Conservation (phyloP, 2,113 vertebrate genomes). For the Psilopsiagon aurifrons region DNA sequence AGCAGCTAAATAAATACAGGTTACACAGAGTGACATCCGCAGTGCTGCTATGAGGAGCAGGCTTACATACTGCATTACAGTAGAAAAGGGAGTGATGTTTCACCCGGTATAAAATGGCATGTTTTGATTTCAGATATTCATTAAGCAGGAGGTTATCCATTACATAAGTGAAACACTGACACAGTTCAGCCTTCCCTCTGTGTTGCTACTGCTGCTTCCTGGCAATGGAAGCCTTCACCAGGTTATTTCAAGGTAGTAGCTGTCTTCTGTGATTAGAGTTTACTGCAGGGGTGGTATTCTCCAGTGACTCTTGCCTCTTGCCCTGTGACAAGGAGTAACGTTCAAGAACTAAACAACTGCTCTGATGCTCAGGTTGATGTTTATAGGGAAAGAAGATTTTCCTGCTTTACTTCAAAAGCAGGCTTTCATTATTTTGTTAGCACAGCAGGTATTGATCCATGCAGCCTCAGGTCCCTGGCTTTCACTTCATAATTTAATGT, state of each 20-base stretch:
- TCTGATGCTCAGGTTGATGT: not conserved
- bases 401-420: not conserved
- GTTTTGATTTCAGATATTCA: not conserved
- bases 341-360: slow-evolving; percentile 2
- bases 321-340: not conserved
- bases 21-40: not conserved
- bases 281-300: not conserved
- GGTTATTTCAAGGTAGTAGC: not conserved
- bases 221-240: not conserved
- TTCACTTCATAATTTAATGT: slow-evolving; percentile 7
- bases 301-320: not conserved
- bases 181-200: not conserved
- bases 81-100: not conserved
- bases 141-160: not conserved
- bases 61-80: rapidly evolving
- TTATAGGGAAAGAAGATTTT: slow-evolving; percentile 3
- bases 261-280: not conserved
- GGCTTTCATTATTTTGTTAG: slow-evolving; percentile 9
- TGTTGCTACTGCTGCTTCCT: not conserved
- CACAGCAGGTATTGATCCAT: not conserved
- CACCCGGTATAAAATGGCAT: not conserved
- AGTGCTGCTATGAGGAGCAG: not conserved
- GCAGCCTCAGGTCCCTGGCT: not conserved
- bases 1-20: not conserved
- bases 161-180: not conserved